Base-by-base conservation (phyloP, 1,140 invertebrate species). In the Arion vulgaris region DNA sequence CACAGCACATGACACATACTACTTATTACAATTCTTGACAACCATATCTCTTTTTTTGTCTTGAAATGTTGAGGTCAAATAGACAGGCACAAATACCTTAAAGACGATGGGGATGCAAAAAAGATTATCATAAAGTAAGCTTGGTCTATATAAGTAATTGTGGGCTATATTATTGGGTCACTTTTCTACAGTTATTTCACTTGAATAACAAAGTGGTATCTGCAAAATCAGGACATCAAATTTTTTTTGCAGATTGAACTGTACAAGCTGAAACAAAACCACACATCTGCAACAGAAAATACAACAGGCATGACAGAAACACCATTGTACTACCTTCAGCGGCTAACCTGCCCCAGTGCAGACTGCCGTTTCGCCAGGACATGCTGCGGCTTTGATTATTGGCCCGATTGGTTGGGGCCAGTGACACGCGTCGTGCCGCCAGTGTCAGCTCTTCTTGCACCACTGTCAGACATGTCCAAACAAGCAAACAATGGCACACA, bases 341-440 rank as follows among this genome's bases (percentile, higher is more conserved):
- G 72, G 86, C 86, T 49, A 90, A 80, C 75, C 90, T 87, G 73
- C 88, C 88, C 89, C 90, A 92, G 83, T 91, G 89, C 86, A 91
- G 85, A 87, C 91, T 92, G 81, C 91, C 91, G 85, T 91, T 91
- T 82, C 91, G 86, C 89, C 91, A 91, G 34, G 91, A 92, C 86
- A 92, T 86, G 86, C 90, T 91, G 87, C 91, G 88, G 85, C 88
- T 89, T 85, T 91, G 89, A 82, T 87, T 87, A 83, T 91, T 90
- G 81, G 89, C 88, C 84, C 91, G 89, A 88, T 91, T 92, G 83
- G 89, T 85, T 32, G 91, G 91, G 68, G 92, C 92, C 39, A 92
- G 87, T 39, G 91, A 92, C 79, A 92, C 90, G 72, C 92, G 90
- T 41, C 92, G 87, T 53, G 90, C 90, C 81, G 92, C 91, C 86